These are phyloP conservation scores for Cottus gobio DNA, from an alignment of 2,113 vertebrate genomes.

Conservation along the genomic window DNA sequence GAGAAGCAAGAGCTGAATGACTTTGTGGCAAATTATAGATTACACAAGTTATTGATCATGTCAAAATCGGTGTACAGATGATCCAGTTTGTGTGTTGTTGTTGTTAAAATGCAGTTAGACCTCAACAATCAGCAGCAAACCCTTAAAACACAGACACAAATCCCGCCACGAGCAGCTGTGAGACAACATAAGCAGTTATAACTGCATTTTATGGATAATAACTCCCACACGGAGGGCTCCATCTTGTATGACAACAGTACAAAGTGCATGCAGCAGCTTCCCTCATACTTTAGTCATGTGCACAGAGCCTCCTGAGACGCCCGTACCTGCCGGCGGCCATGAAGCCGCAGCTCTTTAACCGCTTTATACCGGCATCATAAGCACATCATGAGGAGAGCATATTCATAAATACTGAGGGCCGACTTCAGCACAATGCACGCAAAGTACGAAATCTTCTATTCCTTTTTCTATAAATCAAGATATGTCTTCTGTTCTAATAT, in stretches of 20 bases:
- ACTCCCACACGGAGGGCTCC: not conserved
- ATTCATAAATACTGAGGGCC: too few relatives aligned
- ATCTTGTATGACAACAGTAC: constrained; percentile 2
- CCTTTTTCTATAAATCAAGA: too few relatives aligned
- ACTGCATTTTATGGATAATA: not conserved
- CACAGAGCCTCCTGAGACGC: constrained; percentile 26
- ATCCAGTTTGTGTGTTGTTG: too few relatives aligned
- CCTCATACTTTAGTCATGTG: constrained; percentile 43
- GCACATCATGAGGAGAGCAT: not conserved
- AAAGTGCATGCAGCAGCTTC: constrained; percentile 13
- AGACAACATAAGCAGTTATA: not conserved
- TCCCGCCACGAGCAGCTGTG: too few relatives aligned
- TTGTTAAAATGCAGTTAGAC: too few relatives aligned
- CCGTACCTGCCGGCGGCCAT: constrained; percentile 19
- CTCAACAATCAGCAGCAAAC: too few relatives aligned
- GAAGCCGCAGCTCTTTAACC: not conserved
- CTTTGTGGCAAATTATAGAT: too few relatives aligned
- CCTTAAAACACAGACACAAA: not conserved
- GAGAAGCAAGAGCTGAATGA: not conserved
- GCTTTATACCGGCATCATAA: not conserved
- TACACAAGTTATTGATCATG: too few relatives aligned
- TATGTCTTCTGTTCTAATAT: too few relatives aligned
- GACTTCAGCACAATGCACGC: too few relatives aligned
- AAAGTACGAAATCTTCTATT: too few relatives aligned
- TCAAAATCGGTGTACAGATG: too few relatives aligned